These are phyloP conservation scores for Eristalinus aeneus DNA, from an alignment of 2,888 invertebrate genomes.

Conservation along the genomic window DNA sequence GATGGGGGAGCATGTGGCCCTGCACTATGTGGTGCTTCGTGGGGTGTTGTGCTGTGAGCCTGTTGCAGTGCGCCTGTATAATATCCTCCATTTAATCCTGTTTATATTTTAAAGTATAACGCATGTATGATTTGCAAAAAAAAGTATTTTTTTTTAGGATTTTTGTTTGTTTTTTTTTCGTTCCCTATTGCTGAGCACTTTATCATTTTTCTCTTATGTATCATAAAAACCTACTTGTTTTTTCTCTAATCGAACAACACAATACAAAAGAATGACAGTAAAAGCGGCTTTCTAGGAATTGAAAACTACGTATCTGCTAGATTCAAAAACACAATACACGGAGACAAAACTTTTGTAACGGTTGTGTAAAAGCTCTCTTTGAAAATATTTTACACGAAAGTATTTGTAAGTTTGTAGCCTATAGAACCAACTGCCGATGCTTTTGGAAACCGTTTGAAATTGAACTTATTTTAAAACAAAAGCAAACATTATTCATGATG, in stretches of 20 bases:
- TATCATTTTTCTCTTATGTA: slow-evolving; percentile 3
- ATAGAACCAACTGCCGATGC: too few species aligned
- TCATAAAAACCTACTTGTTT: slow-evolving; percentile 9
- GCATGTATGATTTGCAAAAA: slow-evolving; percentile 71
- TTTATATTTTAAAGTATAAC: slow-evolving; percentile 75
- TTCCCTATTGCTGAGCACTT: slow-evolving; percentile 49
- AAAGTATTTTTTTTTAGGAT: slow-evolving; percentile 42
- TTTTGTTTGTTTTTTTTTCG: slow-evolving; percentile 35
- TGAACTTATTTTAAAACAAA: too few species aligned
- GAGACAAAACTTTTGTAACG: not conserved
- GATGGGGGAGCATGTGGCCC: slow-evolving; percentile 76
- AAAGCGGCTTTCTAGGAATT: not conserved
- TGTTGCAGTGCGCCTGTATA: slow-evolving; percentile 89
- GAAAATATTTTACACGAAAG: not conserved
- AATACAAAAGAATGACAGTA: slow-evolving; percentile 22
- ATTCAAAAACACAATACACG: not conserved
- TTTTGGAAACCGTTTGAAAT: too few species aligned
- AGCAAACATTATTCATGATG: too few species aligned
- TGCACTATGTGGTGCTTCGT: slow-evolving; percentile 85
- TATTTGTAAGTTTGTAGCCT: too few species aligned
- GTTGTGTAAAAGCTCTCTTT: slow-evolving; percentile 19
- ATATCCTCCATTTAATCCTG: slow-evolving; percentile 88
- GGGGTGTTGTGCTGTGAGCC: slow-evolving; percentile 93
- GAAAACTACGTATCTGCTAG: not conserved
- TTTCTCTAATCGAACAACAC: slow-evolving; percentile 16